Percentiles rank a stretch among this genome's conserved stretches.
phyloP scores from a whole-genome alignment of 2,113 vertebrate genomes.

The Oryzias woworae region DNA sequence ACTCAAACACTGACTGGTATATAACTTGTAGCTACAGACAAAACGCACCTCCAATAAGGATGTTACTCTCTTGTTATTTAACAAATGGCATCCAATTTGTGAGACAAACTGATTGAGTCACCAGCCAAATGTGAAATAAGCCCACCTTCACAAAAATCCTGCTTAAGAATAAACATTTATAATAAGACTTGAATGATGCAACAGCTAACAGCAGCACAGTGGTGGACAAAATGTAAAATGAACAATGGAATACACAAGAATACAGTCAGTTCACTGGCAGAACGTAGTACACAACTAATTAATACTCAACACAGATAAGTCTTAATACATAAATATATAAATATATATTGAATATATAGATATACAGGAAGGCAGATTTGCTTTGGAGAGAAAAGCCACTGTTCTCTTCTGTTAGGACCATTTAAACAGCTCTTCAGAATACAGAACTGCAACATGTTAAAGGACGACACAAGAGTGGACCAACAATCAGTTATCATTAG shows the following conservation, averaged over 20 bases:
- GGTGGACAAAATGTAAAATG: slow-evolving; percentile 61
- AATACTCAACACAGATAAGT: slow-evolving; percentile 64
- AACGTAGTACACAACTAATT: slow-evolving; percentile 66
- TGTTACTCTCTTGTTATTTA: slow-evolving; percentile 4
- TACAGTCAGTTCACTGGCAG: slow-evolving; percentile 60
- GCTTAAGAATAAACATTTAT: slow-evolving; percentile 61
- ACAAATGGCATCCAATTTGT: slow-evolving; percentile 16
- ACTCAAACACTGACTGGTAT: slow-evolving; percentile 48
- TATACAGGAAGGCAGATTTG: slow-evolving; percentile 59
- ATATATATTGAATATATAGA: slow-evolving; percentile 58
- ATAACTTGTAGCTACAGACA: slow-evolving; percentile 48
- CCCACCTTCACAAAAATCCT: slow-evolving; percentile 21
- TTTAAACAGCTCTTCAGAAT: slow-evolving; percentile 32
- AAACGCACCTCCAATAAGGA: slow-evolving; percentile 39
- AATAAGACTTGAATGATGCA: slow-evolving; percentile 65
- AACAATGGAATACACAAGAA: slow-evolving; percentile 63
- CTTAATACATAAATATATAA: slow-evolving; percentile 52
- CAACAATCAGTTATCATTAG: slow-evolving; percentile 23
- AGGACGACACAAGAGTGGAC: slow-evolving; percentile 24
- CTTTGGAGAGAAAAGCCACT: slow-evolving; percentile 53
- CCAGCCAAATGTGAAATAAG: slow-evolving; percentile 46
- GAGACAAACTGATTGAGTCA: slow-evolving; percentile 11
- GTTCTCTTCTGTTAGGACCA: slow-evolving; percentile 22
- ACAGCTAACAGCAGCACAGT: slow-evolving; percentile 63
- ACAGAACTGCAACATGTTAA: slow-evolving; percentile 35